phyloP scores from a whole-genome alignment of 2,888 invertebrate species.

The Drosophila sordidula region DNA sequence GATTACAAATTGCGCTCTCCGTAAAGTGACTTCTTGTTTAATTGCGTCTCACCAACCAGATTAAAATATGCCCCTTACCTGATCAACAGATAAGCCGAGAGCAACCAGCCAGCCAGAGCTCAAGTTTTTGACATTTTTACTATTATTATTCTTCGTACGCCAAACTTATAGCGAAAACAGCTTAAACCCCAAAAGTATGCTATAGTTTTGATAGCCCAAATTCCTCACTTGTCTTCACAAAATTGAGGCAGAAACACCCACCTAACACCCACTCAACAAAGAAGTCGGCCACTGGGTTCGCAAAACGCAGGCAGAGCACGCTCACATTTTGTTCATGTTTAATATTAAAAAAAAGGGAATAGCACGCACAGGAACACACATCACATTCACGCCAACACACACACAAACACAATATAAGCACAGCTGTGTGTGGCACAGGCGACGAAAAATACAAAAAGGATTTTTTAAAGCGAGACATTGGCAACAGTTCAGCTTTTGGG shows the following conservation, averaged over 20 bases:
- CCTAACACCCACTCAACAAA: conserved; percentile 38
- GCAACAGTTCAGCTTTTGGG: neutral
- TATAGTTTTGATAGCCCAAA: conserved; percentile 14
- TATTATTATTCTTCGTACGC: no score
- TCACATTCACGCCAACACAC: conserved; percentile 26
- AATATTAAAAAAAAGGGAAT: conserved; percentile 44
- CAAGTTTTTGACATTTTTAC: conserved; percentile 12
- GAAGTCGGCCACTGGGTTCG: conserved; percentile 71
- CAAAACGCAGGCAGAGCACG: conserved; percentile 57
- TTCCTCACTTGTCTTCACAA: conserved; percentile 25
- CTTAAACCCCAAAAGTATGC: conserved; percentile 6
- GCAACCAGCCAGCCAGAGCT: neutral
- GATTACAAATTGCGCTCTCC: conserved; percentile 63
- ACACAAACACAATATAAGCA: conserved; percentile 11
- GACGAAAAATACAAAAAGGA: conserved; percentile 4
- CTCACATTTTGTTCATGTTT: conserved; percentile 55
- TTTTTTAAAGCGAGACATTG: neutral
- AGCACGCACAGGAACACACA: conserved; percentile 33
- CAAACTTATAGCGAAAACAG: neutral
- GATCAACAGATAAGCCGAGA: conserved; percentile 22
- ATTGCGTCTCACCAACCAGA: conserved; percentile 35
- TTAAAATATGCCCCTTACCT: conserved; percentile 5
- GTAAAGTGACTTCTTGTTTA: conserved; percentile 38
- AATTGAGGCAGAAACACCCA: neutral
- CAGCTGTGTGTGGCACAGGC: conserved; percentile 34